Evolutionary conservation across 2,888 invertebrate species (phyloP).

Genomic region (Andrena bucephala): DNA sequence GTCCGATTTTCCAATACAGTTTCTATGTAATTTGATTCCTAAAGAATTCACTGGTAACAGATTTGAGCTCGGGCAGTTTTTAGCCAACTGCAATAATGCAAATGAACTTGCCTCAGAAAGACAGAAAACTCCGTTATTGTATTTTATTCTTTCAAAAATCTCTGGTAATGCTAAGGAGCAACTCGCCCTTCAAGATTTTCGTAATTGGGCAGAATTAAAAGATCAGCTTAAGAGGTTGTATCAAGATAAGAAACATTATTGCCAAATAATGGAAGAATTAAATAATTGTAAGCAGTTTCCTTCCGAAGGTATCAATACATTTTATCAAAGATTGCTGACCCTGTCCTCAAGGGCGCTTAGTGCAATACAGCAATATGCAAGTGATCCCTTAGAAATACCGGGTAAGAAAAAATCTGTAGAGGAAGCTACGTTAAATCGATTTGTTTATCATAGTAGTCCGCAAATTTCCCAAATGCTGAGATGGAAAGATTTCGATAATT

Average conservation of each 20-base stretch:
- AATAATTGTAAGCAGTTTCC: slow-evolving; percentile 5
- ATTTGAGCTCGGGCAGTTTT: neutral
- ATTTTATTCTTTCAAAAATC: slow-evolving; percentile 19
- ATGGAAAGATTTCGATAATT: slow-evolving; percentile 21
- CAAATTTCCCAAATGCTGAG: slow-evolving; percentile 27
- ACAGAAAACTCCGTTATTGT: slow-evolving; percentile 2
- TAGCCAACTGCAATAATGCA: slow-evolving; percentile 13
- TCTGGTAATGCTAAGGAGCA: slow-evolving; percentile 20
- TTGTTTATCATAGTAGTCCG: slow-evolving; percentile 13
- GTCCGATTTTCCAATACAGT: slow-evolving; percentile 2
- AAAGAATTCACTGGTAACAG: too few relatives aligned
- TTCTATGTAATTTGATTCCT: neutral
- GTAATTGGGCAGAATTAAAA: slow-evolving; percentile 4
- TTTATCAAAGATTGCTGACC: slow-evolving; percentile 2
- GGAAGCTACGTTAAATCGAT: slow-evolving; percentile 7
- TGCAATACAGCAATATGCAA: slow-evolving; percentile 14
- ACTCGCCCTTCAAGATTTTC: neutral
- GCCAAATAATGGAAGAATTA: neutral
- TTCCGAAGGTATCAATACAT: neutral
- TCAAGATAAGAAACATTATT: slow-evolving; percentile 10
- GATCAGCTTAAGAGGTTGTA: slow-evolving; percentile 1
- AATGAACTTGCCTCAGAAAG: slow-evolving; percentile 16
- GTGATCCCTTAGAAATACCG: slow-evolving; percentile 2
- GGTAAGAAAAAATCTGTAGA: slow-evolving; percentile 11
- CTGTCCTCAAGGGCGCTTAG: slow-evolving; percentile 4